These are phyloP conservation scores for Sinocyclocheilus anophthalmus DNA, from an alignment of 2,113 vertebrate genomes.

Conservation along the genomic window DNA sequence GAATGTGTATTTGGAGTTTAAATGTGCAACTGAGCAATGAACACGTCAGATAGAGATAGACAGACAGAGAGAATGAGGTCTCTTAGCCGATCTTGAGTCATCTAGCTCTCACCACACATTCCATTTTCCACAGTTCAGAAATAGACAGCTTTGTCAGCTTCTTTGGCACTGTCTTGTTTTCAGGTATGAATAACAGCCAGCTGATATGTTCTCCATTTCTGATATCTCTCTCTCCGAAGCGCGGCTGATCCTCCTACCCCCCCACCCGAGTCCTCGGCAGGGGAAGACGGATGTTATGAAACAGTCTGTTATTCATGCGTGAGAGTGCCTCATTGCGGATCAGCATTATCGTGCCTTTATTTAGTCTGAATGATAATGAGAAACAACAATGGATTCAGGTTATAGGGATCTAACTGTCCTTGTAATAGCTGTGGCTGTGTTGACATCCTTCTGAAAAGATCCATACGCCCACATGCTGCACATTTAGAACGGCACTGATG, in stretches of 20 bases:
- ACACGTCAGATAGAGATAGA: neutral
- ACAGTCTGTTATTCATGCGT: constrained; percentile 58
- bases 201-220: constrained; percentile 37
- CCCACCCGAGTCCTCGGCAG: neutral
- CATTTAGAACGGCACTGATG: constrained; percentile 14
- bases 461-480: constrained; percentile 44
- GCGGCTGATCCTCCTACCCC: neutral
- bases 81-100: constrained; percentile 1
- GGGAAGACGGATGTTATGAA: constrained; percentile 41
- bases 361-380: constrained; percentile 58
- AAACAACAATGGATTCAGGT: constrained; percentile 57
- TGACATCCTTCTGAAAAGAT: constrained; percentile 55
- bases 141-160: constrained; percentile 37
- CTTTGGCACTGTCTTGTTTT: constrained; percentile 17
- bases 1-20: constrained; percentile 49
- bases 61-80: neutral
- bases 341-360: constrained; percentile 53
- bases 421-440: constrained; percentile 49
- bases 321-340: constrained; percentile 54
- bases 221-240: constrained; percentile 17
- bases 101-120: constrained; percentile 5
- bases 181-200: constrained; percentile 31
- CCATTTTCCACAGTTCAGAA: constrained; percentile 13
- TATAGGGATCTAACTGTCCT: constrained; percentile 50
- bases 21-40: constrained; percentile 37